These are phyloP conservation scores for Elanus axillaris DNA, from an alignment of 2,113 vertebrate species.

Conservation along the genomic window DNA sequence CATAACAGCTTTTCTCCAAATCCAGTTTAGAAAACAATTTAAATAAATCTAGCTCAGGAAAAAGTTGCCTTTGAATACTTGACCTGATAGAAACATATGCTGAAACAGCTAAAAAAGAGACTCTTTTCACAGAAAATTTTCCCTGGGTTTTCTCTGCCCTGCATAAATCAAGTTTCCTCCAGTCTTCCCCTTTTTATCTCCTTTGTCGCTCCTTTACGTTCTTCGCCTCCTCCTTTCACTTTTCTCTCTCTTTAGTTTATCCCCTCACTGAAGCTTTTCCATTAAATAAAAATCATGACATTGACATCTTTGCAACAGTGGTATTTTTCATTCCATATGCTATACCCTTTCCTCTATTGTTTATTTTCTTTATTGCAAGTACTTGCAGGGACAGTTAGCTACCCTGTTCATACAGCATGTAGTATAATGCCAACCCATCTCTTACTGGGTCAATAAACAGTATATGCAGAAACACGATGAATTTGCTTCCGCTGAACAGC, in stretches of 20 bases:
- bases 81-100: neutral
- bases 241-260: neutral
- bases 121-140: neutral
- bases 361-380: neutral
- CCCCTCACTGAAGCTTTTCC: neutral
- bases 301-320: neutral
- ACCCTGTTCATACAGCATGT: neutral
- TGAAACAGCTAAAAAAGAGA: neutral
- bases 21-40: neutral
- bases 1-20: neutral
- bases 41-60: neutral
- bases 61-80: neutral
- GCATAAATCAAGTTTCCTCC: neutral
- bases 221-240: neutral
- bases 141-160: neutral
- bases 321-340: neutral
- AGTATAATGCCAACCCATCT: neutral
- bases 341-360: neutral
- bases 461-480: neutral
- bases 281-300: neutral
- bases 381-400: neutral
- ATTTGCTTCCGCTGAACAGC: neutral
- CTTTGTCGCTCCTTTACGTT: neutral
- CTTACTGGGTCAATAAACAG: neutral
- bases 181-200: neutral